Evolutionary conservation across 1,140 invertebrate species (phyloP), one percentile per base, ranked within the genome.

Genomic region (Spodoptera frugiperda): DNA sequence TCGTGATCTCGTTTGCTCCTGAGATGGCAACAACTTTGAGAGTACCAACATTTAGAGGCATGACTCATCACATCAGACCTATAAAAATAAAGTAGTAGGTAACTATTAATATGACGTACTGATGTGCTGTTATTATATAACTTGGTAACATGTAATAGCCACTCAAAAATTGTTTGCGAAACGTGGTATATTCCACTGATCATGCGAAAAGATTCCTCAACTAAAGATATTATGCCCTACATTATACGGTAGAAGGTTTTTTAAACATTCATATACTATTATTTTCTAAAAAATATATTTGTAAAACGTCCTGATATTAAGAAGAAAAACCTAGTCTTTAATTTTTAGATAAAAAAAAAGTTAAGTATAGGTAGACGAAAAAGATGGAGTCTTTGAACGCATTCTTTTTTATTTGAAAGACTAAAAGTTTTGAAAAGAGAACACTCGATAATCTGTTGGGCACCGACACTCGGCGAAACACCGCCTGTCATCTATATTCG

Each of bases 401-500:
- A 39, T 63, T 63, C 30, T 61, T 6, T 33, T 48, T 73, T 49
- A 53, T 48, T 44, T 72, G 15, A 77, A 63, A 59, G 61, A 49
- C 21, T 12, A 77, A 61, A 57, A 77, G 59, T 68, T 55, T 82
- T 25, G 19, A 79, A 80, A 79, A 81, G 39, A 70, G 53, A 80
- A 80, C 61, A 83, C 54, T 77, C 70, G 63, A 78, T 78, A 80
- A 72, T 75, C 61, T 30, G 65, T 61, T 78, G 51, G 78, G 71
- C 61, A 78, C 78, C 61, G 19, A 61, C 53, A 76, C 44, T 74
- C 74, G 75, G 67, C 76, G 74, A 79, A 79, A 55, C 79, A 67
- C 72, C 79, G 74, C 70, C 78, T 78, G 81, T 82, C 80, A 81
- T 76, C 73, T 83, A 83, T 85, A 82, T 84, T 81, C 77, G 82